Evolutionary conservation across 2,797 vertebrate genomes (phyloP), one percentile per base, ranked within the genome.

Genomic region (Acropternis orthonyx): DNA sequence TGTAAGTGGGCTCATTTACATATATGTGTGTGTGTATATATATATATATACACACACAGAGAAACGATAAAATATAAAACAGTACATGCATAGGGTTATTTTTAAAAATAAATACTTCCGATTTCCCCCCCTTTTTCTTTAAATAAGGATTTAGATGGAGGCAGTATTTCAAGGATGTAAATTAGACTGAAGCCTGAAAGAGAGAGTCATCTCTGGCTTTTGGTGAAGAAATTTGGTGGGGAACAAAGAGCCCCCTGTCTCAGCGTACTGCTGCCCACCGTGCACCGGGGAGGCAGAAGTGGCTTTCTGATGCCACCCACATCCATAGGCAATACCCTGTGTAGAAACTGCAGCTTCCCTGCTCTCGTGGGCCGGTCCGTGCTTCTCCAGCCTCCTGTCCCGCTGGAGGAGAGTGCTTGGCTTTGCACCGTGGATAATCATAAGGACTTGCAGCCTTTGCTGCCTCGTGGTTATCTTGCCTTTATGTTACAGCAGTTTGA

Each of bases 251-350:
- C 52, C 6, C 24, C 32, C 36, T 84, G 67, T 85, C 67, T 52
- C 34, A 12, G 48, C 12, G 0, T 20, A 26, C 37, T 12, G 12
- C 37, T 37, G 37, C 37, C 9, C 12, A 59, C 48, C 0, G 0
- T 28, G 51, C 49, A 9, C 3, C 0, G 0, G 20, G 32, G 37
- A 43, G 62, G 51, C 77, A 81, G 51, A 61, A 58, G 32, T 16
- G 43, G 55, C 46, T 69, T 75, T 81, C 32, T 68, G 11, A 37
- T 67, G 62, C 54, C 51, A 65, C 30, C 37, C 17, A 2, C 23
- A 7, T 5, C 20, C 8, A 1, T 34, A 37, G 18, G 26, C 26
- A 12, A 12, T 51, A 59, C 5, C 49, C 58, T 17, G 10, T 5
- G 0, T n/a, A 43, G 69, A 51, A 83, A 23, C 30, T 36, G 36